phyloP scores from a whole-genome alignment of 2,888 invertebrate genomes.

The Clusia tigrina region DNA sequence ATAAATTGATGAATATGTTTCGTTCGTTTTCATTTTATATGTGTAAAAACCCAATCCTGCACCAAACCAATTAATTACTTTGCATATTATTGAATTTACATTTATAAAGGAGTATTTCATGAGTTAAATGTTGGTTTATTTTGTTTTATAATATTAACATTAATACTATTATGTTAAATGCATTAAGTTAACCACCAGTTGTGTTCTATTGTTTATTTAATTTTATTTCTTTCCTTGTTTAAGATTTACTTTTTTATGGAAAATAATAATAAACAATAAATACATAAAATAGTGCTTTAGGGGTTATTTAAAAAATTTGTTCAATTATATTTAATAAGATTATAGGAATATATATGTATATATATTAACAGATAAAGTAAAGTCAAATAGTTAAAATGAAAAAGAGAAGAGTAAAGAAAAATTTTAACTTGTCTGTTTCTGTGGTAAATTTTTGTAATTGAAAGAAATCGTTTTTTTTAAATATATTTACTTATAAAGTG shows the following conservation, averaged over 20 bases:
- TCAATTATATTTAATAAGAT: conserved; percentile 18
- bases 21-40: no score
- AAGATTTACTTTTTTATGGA: no score
- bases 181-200: conserved; percentile 1
- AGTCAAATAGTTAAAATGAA: conserved; percentile 17
- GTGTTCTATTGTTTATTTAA: conserved; percentile 1
- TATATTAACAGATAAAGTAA: conserved; percentile 22
- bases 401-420: conserved; percentile 28
- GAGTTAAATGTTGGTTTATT: conserved; percentile 1
- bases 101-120: conserved; percentile 9
- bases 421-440: conserved; percentile 34
- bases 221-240: conserved; percentile 4
- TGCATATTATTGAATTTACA: conserved; percentile 21
- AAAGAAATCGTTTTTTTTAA: conserved; percentile 20
- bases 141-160: neutral
- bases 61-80: conserved; percentile 35
- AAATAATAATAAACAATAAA: neutral
- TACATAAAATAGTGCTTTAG: conserved; percentile 18
- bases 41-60: conserved; percentile 18
- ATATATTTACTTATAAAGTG: conserved; percentile 19
- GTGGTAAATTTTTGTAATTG: no score
- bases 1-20: conserved; percentile 7
- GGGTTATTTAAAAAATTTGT: conserved; percentile 32
- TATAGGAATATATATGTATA: conserved; percentile 20
- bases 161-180: neutral